Evolutionary conservation across 37 sponge, comb jelly and placozoan species (phyloP), one percentile per base, ranked within the genome.

Genomic region (Cladorhizidae sp.): DNA sequence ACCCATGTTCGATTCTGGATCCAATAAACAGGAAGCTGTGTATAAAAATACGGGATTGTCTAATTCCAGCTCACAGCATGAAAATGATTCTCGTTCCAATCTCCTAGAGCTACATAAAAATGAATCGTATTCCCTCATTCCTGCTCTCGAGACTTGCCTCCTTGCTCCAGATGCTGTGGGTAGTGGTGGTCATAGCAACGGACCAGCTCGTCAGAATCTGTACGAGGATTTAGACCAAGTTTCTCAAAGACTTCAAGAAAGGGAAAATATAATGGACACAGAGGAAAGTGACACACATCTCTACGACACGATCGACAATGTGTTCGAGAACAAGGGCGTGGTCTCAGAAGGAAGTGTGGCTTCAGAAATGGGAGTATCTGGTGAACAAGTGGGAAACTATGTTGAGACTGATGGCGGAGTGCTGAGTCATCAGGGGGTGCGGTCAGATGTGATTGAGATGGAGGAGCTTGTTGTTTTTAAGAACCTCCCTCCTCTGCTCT

Each of bases 381-480:
- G 62, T n/a, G 62, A 9, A 45, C 49, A 9, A 45, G 8, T 12
- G 49, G 49, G 49, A 9, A 45, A 9, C 9, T 14, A 72, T 7
- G 45, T 67, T 12, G 6, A 23, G 20, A 25, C 79, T 5, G 79
- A 78, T 78, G 80, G 80, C 2, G 80, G 80, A 6, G 11, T 69
- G 59, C 14, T 69, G 57, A 80, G 80, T 70, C 70, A 39, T 0
- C 71, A n/a, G 15, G 37, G 11, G 55, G 51, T 28, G 21, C 41
- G 26, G 67, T 18, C 5, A 25, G 56, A 35, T 22, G 41, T 11
- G 8, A 45, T 20, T 1, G 64, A 63, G 33, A 23, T 23, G 51
- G 80, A 64, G 58, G 80, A 67, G 40, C 42, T 39, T 6, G 75
- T 79, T 1, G 75, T 86, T 40, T 87, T 87, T 40, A 45, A 38